Base-by-base conservation (phyloP, 2,797 vertebrate genomes). In the Pagetopsis macropterus region DNA sequence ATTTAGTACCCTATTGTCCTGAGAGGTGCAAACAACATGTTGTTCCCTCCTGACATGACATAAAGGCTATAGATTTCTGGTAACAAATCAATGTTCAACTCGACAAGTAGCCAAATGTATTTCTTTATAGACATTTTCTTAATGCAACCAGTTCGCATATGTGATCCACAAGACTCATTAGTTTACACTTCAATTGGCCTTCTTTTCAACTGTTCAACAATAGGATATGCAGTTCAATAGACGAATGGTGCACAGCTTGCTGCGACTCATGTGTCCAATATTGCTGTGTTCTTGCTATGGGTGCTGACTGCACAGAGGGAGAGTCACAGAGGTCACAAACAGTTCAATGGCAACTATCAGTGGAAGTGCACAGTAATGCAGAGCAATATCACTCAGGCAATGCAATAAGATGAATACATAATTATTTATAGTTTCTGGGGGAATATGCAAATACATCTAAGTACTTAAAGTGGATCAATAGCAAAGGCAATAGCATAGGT, bases 221-320 rank as follows among this genome's bases (percentile, higher is more conserved):
- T 68, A 62, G 66, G 43, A 75, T 79, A 65, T 84, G 68, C 81
- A 79, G 75, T 72, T 71, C 87, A 88, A 93, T 92, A 88, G 81
- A 92, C 91, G 87, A 86, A 65, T 45, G 23, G 57, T 70, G 83
- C 78, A 73, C 77, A 60, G 65, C 68, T 56, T 45, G 82, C 83
- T 81, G 64, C 58, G 84, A 73, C 84, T 82, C 56, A 55, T 75
- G 80, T 89, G 86, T 85, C 82, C 67, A 82, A 58, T 88, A 87
- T 83, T 87, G 82, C 84, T 76, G 40, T 82, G 81, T 74, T 71
- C 79, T 78, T 54, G 15, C 80, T 70, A 49, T 82, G 73, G 57
- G 65, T 89, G 86, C 88, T 91, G 91, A 92, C 84, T 87, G 61
- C 59, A 88, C 72, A 82, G 70, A 81, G 72, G 78, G 61, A 84